Conservation (phyloP, 2,797 vertebrate species). For the Podarcis lilfordi region DNA sequence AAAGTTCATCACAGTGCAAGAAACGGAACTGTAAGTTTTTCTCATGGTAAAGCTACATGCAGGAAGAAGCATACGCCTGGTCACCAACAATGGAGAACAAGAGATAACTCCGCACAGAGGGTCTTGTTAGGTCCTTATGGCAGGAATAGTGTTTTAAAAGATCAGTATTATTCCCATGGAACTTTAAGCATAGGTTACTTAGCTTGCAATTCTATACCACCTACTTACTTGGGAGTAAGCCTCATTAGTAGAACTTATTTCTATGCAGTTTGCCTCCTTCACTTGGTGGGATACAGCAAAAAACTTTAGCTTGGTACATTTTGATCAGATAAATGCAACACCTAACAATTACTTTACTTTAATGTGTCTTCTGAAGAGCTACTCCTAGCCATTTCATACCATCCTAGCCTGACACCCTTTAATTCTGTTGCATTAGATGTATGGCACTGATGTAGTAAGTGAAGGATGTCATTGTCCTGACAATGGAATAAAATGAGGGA, state of each 20-base stretch:
- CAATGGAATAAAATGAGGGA: slow-evolving; percentile 1
- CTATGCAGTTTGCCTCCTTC: background rate
- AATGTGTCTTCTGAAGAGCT: slow-evolving; percentile 1
- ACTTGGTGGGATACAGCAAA: background rate
- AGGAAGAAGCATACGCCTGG: background rate
- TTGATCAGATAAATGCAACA: background rate
- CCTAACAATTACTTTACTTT: slow-evolving; percentile 6
- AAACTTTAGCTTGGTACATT: background rate
- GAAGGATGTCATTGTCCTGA: slow-evolving; percentile 33
- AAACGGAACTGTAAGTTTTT: background rate
- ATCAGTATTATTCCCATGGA: background rate
- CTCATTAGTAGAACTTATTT: background rate
- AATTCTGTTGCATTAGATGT: slow-evolving; percentile 22
- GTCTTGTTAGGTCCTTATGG: background rate
- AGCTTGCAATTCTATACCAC: background rate
- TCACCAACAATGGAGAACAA: background rate
- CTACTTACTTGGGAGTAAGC: background rate
- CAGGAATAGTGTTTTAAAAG: background rate
- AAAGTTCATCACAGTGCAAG: background rate
- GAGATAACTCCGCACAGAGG: too few species aligned
- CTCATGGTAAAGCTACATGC: too few species aligned
- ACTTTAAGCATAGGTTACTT: background rate
- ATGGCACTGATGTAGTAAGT: slow-evolving; percentile 15
- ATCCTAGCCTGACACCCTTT: background rate
- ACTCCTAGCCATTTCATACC: slow-evolving; percentile 28